Evolutionary conservation across 2,797 vertebrate species (phyloP), one percentile per base, ranked within the genome.

Genomic region (Chromis chromis): DNA sequence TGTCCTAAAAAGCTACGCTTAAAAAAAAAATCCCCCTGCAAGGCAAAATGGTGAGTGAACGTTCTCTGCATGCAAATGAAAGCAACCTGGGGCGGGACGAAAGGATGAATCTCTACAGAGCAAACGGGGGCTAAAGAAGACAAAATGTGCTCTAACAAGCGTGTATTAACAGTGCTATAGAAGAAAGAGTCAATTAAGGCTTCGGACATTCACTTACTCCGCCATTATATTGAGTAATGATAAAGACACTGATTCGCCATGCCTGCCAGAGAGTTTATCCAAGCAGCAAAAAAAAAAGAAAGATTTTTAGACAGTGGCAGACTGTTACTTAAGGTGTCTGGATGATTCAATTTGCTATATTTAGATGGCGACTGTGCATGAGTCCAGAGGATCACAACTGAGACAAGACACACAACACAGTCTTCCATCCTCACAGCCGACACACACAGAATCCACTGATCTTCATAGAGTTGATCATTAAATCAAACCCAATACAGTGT

Each of bases 141-240:
- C 56, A 52, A 81, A 73, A 78, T 69, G 58, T 64, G 65, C 27
- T 57, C 59, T 49, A 70, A 85, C 46, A 75, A 54, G 22, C 68
- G 66, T 60, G 65, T 69, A 70, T 85, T 84, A 74, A 64, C 52
- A 62, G 66, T 65, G 66, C 59, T 73, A 55, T n/a, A 69, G 59
- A 80, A 71, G 55, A 88, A 49, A 70, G 67, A 82, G 80, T 78
- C 73, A 74, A 81, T 91, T 76, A 85, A 83, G 60, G 63, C 57
- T 42, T 53, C 6, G 27, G 39, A 36, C 67, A 44, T 74, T 71
- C 81, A 82, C 76, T 86, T 74, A 79, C 52, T 76, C 76, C 74
- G 64, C 70, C 78, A 68, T 89, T 88, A 85, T 65, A 81, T 48
- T 58, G 79, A 91, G 82, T 71, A 75, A 78, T 80, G 64, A 80